A percentile compares a stretch with the other conserved stretches of the same genome.
Conservation (phyloP, 2,113 vertebrate genomes). For the Tachuris rubrigastra region DNA sequence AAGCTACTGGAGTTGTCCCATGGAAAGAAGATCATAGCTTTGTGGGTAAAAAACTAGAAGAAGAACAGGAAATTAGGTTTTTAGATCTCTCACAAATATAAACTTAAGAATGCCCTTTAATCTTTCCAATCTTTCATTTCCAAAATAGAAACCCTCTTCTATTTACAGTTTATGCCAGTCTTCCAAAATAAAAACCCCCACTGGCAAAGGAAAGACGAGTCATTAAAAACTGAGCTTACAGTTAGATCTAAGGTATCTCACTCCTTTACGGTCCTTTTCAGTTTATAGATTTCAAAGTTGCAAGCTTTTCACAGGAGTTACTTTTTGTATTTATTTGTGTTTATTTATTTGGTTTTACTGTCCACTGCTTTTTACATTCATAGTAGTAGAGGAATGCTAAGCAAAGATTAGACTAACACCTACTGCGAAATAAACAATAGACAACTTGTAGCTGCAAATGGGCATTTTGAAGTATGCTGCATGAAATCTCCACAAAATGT, state of each 20-base stretch:
- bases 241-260: not conserved
- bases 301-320: not conserved
- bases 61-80: not conserved
- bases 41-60: not conserved
- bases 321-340: not conserved
- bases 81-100: not conserved
- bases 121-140: not conserved
- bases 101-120: not conserved
- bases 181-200: not conserved
- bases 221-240: not conserved
- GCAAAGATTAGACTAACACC: not conserved
- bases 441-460: not conserved
- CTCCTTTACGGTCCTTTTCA: not conserved
- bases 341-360: not conserved
- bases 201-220: not conserved
- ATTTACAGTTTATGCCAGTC: not conserved
- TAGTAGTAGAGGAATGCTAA: not conserved
- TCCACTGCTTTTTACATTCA: not conserved
- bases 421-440: not conserved
- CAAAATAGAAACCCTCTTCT: not conserved
- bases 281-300: not conserved
- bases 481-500: not conserved
- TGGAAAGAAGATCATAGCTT: not conserved
- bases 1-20: not conserved
- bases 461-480: not conserved